Percentiles rank a stretch among this genome's conserved stretches.
Conservation (phyloP, 2,113 vertebrate genomes). For the Arothron firmamentum region DNA sequence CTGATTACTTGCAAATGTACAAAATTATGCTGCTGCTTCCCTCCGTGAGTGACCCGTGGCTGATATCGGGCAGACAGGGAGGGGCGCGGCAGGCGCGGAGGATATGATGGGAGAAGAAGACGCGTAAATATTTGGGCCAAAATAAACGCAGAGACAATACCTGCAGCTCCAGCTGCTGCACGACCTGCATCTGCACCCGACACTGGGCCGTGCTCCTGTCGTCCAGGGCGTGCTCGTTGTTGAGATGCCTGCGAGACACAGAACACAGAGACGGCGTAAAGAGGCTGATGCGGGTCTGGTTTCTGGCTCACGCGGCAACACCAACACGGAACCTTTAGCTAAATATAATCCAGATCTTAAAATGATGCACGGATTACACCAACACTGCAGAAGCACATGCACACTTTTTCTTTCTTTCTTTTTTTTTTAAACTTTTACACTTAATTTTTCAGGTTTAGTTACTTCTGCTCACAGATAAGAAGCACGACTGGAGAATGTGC, state of each 20-base stretch:
- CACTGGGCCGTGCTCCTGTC: slow-evolving; percentile 99
- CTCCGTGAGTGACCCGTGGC: slow-evolving; percentile 52
- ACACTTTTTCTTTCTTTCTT: no score
- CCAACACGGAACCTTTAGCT: no score
- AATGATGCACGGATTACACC: no score
- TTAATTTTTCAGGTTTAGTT: no score
- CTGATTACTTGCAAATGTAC: slow-evolving; percentile 89
- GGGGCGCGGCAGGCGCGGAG: slow-evolving; percentile 28
- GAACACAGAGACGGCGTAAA: slow-evolving; percentile 32
- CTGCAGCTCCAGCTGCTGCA: slow-evolving; percentile 99
- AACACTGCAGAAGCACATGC: no score
- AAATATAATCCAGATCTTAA: no score
- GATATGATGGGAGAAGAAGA: slow-evolving; percentile 46
- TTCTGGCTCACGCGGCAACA: slow-evolving; percentile 31
- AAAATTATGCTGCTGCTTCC: slow-evolving; percentile 76
- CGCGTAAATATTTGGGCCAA: slow-evolving; percentile 58
- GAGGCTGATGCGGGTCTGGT: slow-evolving; percentile 19
- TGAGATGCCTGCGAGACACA: slow-evolving; percentile 92
- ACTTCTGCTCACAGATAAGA: slow-evolving; percentile 56
- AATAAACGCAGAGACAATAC: slow-evolving; percentile 73
- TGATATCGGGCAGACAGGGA: slow-evolving; percentile 40
- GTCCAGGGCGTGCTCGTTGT: slow-evolving; percentile 98
- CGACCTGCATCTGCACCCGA: slow-evolving; percentile 99
- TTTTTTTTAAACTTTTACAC: no score
- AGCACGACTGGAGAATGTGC: slow-evolving; percentile 49